Base-by-base conservation (phyloP, 2,797 vertebrate genomes). In the Pagetopsis macropterus region DNA sequence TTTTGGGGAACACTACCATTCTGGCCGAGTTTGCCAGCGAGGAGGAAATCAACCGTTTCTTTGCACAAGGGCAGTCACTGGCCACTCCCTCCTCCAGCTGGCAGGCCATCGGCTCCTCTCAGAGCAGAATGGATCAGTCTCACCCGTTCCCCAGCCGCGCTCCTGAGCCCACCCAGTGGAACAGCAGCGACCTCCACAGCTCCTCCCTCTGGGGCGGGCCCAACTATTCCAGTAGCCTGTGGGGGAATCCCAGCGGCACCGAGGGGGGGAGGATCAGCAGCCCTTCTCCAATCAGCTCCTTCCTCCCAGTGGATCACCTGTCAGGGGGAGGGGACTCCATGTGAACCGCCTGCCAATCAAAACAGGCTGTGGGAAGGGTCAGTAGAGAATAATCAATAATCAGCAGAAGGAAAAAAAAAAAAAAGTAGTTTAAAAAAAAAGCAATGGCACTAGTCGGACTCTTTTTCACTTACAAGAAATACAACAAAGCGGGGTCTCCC, bases 31-130 rank as follows among this genome's bases (percentile, higher is more conserved):
- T 99, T 94, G 98, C 97, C 94, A 98, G 97, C 89, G 97, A 99
- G 95, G 98, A 99, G 96, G 98, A 99, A 96, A 98, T 99, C 89
- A 99, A 95, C 94, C 96, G 97, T 94, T 99, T 99, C 96, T 99
- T 99, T 98, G 97, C 98, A 99, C 98, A 99, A 98, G 97, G 97
- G 95, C 98, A 98, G 97, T 97, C 98, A 87, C 92, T 98, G 95
- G 94, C 96, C 93, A 94, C 96, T 81, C 95, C 96, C 90, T 96
- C 97, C 93, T 95, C 96, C 23, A 83, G 95, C 95, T 99, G 98
- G 98, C 97, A 99, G 83, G 89, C 96, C 85, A 94, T 98, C 0
- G 96, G 97, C 86, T 96, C 97, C 87, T 93, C 96, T 92, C 96
- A 97, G 94, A 96, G 88, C 95, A 96, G 96, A 85, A 95, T 97